Percentiles rank a stretch among this genome's conserved stretches.
Conservation (phyloP, 92 coral and sea anemone species). For the Bergia sp. region DNA sequence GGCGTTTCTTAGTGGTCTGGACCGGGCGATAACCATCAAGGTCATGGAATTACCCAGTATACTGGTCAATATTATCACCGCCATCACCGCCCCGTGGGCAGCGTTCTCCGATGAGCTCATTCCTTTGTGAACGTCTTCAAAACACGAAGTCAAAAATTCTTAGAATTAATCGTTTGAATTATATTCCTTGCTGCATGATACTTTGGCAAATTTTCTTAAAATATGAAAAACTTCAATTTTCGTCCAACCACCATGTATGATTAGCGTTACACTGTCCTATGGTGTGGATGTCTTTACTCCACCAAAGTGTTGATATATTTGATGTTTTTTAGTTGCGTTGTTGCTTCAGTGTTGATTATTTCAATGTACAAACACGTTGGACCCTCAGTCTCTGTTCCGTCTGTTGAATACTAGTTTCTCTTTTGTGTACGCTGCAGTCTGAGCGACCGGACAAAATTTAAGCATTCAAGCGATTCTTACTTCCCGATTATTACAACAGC, state of each 20-base stretch:
- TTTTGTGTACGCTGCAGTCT: not conserved
- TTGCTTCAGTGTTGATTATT: not conserved
- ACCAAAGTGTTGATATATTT: no score
- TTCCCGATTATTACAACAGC: not conserved
- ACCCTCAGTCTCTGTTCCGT: not conserved
- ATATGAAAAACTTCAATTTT: not conserved
- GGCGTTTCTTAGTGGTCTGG: conserved; percentile 50
- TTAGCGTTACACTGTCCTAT: no score
- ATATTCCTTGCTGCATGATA: not conserved
- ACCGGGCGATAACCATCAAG: conserved; percentile 43
- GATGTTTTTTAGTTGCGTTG: no score
- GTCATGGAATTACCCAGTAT: conserved; percentile 54
- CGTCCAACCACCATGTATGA: not conserved
- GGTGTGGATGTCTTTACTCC: not conserved
- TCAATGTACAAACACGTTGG: not conserved
- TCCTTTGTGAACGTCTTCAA: not conserved
- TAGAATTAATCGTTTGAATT: no score
- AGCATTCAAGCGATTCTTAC: not conserved
- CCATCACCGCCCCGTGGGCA: conserved; percentile 38
- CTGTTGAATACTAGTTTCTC: not conserved
- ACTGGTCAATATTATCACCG: conserved; percentile 17
- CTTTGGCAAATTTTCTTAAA: not conserved
- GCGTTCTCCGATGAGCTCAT: conserved; percentile 16
- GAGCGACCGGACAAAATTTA: not conserved
- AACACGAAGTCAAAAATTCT: not conserved